These are phyloP conservation scores for Trachelipus rathkii DNA, from an alignment of 1,140 invertebrate species.

Conservation along the genomic window DNA sequence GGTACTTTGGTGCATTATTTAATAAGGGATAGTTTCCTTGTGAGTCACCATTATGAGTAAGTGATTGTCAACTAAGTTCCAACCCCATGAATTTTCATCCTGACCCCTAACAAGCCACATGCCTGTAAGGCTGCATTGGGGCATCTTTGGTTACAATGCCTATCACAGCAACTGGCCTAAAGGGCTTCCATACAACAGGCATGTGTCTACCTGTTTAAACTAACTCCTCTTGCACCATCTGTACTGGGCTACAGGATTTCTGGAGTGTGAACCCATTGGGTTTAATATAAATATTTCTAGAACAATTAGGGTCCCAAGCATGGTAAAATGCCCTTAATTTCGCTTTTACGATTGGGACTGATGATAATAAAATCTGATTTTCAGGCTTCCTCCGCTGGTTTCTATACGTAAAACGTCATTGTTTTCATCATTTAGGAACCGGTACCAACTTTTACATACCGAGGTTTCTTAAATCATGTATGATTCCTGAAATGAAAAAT, in stretches of 20 bases:
- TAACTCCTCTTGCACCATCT: constrained; percentile 90
- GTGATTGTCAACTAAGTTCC: constrained; percentile 98
- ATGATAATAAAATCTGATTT: constrained; percentile 80
- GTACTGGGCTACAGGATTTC: constrained; percentile 98
- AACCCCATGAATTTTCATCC: constrained; percentile 98
- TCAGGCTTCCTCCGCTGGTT: constrained; percentile 82
- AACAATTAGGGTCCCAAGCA: constrained; percentile 95
- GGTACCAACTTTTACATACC: constrained; percentile 91
- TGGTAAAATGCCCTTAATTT: constrained; percentile 92
- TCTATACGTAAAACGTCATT: constrained; percentile 91
- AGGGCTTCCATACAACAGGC: constrained; percentile 98
- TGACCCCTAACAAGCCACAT: constrained; percentile 89
- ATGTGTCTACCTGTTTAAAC: constrained; percentile 84
- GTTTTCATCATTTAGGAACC: constrained; percentile 86
- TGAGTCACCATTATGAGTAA: constrained; percentile 93
- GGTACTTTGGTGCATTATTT: constrained; percentile 97
- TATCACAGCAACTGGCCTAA: constrained; percentile 88
- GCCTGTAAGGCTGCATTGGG: constrained; percentile 78
- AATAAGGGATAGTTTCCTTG: constrained; percentile 91
- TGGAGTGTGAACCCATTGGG: constrained; percentile 93
- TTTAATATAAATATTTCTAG: constrained; percentile 94
- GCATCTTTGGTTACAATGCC: constrained; percentile 94
- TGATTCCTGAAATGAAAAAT: constrained; percentile 93
- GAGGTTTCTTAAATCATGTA: constrained; percentile 77
- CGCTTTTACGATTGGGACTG: constrained; percentile 82